Conservation (phyloP, 2,888 invertebrate species). For the Drosophila planitibia region DNA sequence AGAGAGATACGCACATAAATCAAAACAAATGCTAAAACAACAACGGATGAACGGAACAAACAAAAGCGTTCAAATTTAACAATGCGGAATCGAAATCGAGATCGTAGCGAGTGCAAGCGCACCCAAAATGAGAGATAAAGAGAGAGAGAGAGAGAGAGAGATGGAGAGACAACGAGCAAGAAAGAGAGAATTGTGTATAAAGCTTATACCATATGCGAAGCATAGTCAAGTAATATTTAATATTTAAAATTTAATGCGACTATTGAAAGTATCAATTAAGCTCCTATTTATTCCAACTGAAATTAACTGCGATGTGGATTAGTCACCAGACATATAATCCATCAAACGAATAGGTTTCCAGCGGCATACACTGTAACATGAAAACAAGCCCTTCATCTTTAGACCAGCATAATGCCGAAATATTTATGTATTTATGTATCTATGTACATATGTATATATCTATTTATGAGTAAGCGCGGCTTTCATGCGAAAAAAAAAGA, state of each 20-base stretch:
- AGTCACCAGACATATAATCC: background rate
- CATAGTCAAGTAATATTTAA: background rate
- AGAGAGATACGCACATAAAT: conserved; percentile 7
- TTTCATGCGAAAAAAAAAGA: conserved; percentile 10
- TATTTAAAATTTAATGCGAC: background rate
- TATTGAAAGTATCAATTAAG: background rate
- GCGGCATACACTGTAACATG: background rate
- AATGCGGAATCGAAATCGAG: conserved; percentile 26
- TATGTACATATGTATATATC: background rate
- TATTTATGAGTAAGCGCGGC: conserved; percentile 24
- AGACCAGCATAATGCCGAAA: background rate
- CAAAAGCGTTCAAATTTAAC: conserved; percentile 8
- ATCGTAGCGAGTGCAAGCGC: conserved; percentile 47
- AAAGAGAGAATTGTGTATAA: background rate
- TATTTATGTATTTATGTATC: background rate
- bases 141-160: background rate
- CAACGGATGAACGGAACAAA: background rate
- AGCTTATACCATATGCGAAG: background rate
- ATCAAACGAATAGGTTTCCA: background rate
- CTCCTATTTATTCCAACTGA: background rate
- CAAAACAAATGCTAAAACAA: conserved; percentile 11
- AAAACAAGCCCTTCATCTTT: background rate
- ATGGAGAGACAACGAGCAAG: background rate
- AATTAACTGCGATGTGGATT: background rate
- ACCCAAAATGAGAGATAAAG: conserved; percentile 11